A percentile compares a stretch with the other conserved stretches of the same genome.
Evolutionary conservation across 2,113 vertebrate species (phyloP).

Genomic region (Pseudopodoces humilis): DNA sequence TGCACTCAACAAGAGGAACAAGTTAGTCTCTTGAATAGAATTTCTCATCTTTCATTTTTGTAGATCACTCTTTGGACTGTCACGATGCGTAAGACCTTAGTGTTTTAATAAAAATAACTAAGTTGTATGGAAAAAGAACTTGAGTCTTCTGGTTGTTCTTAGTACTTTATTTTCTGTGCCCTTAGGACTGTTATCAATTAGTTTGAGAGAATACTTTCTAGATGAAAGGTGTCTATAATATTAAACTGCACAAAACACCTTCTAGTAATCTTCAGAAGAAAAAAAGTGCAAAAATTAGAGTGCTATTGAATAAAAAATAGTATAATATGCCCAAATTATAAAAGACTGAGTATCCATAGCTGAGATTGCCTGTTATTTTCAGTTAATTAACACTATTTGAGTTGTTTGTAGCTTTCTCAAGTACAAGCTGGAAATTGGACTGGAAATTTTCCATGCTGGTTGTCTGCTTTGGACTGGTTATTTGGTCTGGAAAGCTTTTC

Average conservation of each 20-base stretch:
- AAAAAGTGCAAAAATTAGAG: background rate
- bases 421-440: background rate
- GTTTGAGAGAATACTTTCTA: background rate
- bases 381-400: background rate
- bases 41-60: background rate
- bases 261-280: background rate
- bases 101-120: background rate
- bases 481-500: background rate
- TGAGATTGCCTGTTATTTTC: background rate
- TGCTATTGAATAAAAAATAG: background rate
- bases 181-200: background rate
- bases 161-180: background rate
- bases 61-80: background rate
- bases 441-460: background rate
- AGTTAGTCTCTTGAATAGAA: background rate
- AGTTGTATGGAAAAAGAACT: background rate
- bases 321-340: background rate
- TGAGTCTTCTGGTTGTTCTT: background rate
- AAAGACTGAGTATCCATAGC: background rate
- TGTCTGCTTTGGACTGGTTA: background rate
- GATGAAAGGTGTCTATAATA: background rate
- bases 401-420: background rate
- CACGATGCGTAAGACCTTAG: fast-evolving
- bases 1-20: background rate
- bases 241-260: background rate